phyloP scores from a whole-genome alignment of 2,888 invertebrate genomes.

The Chalcosyrphus nemorum region DNA sequence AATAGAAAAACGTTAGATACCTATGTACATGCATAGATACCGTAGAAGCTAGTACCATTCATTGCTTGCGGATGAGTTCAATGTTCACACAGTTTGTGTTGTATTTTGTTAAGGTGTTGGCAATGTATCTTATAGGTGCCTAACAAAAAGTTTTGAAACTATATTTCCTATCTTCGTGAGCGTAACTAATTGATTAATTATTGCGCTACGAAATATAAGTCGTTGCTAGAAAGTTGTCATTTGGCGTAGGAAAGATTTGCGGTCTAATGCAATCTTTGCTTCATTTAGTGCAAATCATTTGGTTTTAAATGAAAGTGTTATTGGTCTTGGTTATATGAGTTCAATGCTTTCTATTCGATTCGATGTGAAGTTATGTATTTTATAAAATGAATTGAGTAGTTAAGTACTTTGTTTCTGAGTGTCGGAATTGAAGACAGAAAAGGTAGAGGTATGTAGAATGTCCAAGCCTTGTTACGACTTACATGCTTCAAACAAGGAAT shows the following conservation, averaged over 20 bases:
- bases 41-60: background rate
- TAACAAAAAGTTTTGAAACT: slow-evolving; percentile 37
- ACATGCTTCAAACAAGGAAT: too few relatives aligned
- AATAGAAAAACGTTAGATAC: slow-evolving; percentile 6
- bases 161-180: slow-evolving; percentile 31
- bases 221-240: background rate
- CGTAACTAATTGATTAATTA: slow-evolving; percentile 44
- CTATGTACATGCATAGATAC: background rate
- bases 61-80: slow-evolving; percentile 29
- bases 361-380: background rate
- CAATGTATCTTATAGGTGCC: slow-evolving; percentile 10
- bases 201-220: background rate
- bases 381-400: too few relatives aligned
- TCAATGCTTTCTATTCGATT: background rate
- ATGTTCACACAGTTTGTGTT: slow-evolving; percentile 12
- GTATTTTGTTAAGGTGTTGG: background rate
- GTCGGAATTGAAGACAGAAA: too few relatives aligned
- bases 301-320: background rate
- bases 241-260: background rate
- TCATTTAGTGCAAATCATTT: background rate
- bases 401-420: too few relatives aligned
- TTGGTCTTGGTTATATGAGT: background rate
- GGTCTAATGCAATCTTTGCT: background rate
- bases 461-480: too few relatives aligned
- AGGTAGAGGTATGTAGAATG: too few relatives aligned